These are phyloP conservation scores for Takifugu ocellatus DNA, from an alignment of 2,797 vertebrate species.

Conservation along the genomic window DNA sequence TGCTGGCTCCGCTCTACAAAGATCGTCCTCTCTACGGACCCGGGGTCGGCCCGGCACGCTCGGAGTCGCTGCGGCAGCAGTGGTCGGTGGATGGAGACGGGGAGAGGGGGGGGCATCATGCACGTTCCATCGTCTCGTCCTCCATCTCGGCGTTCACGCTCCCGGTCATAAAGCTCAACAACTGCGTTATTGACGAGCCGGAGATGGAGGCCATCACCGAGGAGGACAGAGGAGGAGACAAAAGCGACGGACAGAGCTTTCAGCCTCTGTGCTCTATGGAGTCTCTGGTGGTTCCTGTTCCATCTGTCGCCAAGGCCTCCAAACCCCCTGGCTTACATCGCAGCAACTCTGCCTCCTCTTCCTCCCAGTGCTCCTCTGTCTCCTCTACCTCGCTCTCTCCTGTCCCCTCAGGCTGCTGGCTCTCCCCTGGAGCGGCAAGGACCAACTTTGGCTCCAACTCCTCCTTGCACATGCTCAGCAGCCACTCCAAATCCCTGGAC, in stretches of 20 bases:
- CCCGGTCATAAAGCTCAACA: constrained; percentile 97
- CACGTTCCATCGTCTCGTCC: constrained; percentile 94
- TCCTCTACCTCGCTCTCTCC: constrained; percentile 71
- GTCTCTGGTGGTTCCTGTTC: constrained; percentile 83
- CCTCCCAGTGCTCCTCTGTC: constrained; percentile 72
- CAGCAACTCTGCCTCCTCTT: constrained; percentile 81
- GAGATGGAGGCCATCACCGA: constrained; percentile 93
- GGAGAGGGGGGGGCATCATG: constrained; percentile 73
- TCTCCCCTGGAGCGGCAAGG: constrained; percentile 87
- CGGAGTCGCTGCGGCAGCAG: constrained; percentile 63
- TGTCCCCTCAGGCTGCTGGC: constrained; percentile 81
- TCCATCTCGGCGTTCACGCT: constrained; percentile 95
- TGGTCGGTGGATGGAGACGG: constrained; percentile 56
- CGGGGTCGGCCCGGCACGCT: constrained; percentile 61
- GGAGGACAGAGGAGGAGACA: constrained; percentile 71
- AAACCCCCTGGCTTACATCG: constrained; percentile 71
- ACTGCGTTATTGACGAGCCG: constrained; percentile 96
- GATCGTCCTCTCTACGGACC: constrained; percentile 68
- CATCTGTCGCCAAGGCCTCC: constrained; percentile 80
- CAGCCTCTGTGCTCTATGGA: constrained; percentile 82
- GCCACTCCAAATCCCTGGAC: constrained; percentile 95
- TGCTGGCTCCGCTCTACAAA: constrained; percentile 83
- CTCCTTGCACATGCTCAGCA: constrained; percentile 89
- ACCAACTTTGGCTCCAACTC: constrained; percentile 94
- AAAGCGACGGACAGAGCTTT: constrained; percentile 57